Conservation (phyloP, 92 coral and sea anemone genomes). For the Bergia sp. region DNA sequence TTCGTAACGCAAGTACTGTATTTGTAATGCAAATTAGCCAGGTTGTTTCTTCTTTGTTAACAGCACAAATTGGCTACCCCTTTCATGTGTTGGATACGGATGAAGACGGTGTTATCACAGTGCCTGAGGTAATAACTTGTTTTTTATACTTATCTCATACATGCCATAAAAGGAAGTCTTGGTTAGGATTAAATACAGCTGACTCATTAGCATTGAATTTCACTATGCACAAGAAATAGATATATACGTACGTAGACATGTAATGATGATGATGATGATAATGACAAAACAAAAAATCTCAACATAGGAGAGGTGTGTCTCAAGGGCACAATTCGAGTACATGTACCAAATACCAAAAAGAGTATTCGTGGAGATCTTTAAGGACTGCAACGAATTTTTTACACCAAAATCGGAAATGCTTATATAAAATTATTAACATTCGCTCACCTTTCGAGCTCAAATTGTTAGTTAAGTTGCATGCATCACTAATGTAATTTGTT, state of each 20-base stretch:
- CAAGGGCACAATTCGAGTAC: neutral
- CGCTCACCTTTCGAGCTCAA: neutral
- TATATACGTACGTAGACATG: no score
- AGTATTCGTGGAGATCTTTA: neutral
- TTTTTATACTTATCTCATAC: neutral
- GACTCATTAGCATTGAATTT: no score
- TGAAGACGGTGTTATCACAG: conserved; percentile 14
- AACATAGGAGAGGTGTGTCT: neutral
- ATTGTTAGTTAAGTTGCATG: neutral
- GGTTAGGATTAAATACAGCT: neutral
- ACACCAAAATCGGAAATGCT: no score
- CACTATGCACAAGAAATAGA: no score
- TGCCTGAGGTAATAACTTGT: neutral
- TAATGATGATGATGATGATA: neutral
- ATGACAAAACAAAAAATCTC: no score
- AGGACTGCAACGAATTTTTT: no score
- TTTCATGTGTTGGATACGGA: neutral
- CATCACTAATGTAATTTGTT: neutral
- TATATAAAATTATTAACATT: neutral
- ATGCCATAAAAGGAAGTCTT: neutral
- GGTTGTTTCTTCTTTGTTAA: neutral
- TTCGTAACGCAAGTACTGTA: neutral
- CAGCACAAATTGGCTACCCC: neutral
- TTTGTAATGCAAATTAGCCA: neutral
- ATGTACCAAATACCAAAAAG: neutral